phyloP scores from a whole-genome alignment of 35 echinoderm and acorn worm genomes.

The Stichopus chloronotus region DNA sequence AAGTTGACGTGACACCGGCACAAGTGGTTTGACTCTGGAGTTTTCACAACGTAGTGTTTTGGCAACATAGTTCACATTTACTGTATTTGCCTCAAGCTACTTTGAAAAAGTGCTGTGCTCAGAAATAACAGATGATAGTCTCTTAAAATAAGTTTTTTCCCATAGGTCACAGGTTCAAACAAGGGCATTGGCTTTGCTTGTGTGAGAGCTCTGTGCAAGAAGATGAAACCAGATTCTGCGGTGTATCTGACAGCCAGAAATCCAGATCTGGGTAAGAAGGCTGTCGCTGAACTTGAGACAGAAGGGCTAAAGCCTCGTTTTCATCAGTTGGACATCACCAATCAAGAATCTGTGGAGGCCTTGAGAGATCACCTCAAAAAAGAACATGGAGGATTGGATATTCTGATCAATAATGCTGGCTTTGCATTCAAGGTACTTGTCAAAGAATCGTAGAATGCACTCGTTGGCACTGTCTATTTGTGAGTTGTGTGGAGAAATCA shows the following conservation, averaged over 20 bases:
- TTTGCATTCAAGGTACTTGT: slow-evolving; percentile 76
- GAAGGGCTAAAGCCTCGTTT: slow-evolving; percentile 68
- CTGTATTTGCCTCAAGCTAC: too few relatives aligned
- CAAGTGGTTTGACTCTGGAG: too few relatives aligned
- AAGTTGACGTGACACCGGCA: too few relatives aligned
- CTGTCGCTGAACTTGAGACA: slow-evolving; percentile 69
- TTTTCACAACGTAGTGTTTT: too few relatives aligned
- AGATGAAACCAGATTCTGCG: slow-evolving; percentile 53
- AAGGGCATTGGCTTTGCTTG: slow-evolving; percentile 80
- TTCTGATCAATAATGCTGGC: slow-evolving; percentile 89
- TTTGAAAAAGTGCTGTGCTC: too few relatives aligned
- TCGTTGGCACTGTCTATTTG: too few relatives aligned
- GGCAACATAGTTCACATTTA: too few relatives aligned
- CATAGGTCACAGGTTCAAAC: slow-evolving; percentile 80
- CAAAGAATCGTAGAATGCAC: too few relatives aligned
- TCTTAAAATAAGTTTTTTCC: too few relatives aligned
- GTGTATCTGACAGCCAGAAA: slow-evolving; percentile 82
- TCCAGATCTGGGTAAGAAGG: slow-evolving; percentile 68
- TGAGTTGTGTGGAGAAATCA: too few relatives aligned
- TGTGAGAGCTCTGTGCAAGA: slow-evolving; percentile 79
- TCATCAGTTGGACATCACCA: slow-evolving; percentile 74
- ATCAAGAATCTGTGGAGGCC: slow-evolving; percentile 50
- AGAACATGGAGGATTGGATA: slow-evolving; percentile 82
- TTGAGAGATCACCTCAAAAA: slow-evolving; percentile 64
- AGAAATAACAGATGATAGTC: too few relatives aligned